Conservation (phyloP, 2,113 vertebrate species). For the Propithecus coquereli region DNA sequence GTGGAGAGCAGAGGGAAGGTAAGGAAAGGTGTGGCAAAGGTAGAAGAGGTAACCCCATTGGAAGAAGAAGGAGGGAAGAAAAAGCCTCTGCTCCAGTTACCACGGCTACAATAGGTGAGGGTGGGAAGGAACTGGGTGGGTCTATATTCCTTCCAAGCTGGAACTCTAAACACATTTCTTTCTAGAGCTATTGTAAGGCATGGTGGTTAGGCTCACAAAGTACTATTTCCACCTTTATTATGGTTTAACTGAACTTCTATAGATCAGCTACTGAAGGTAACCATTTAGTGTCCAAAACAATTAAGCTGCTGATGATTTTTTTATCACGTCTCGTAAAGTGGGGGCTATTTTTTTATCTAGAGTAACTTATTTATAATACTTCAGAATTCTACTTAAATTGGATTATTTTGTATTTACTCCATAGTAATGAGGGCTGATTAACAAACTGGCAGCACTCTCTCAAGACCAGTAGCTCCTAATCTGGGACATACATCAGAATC, state of each 20-base stretch:
- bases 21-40: neutral
- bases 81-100: neutral
- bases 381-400: neutral
- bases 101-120: neutral
- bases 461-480: neutral
- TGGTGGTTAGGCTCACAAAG: neutral
- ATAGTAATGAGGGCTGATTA: neutral
- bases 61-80: neutral
- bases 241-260: constrained; percentile 5
- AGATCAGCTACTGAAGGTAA: constrained; percentile 36
- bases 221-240: constrained; percentile 1
- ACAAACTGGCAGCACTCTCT: neutral
- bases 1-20: neutral
- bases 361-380: neutral
- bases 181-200: constrained; percentile 21
- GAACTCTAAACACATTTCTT: constrained; percentile 30
- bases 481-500: neutral
- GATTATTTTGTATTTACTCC: constrained; percentile 1
- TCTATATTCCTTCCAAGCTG: constrained; percentile 16
- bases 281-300: neutral
- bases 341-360: neutral
- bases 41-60: neutral
- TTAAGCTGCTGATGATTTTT: neutral
- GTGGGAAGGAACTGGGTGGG: neutral
- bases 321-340: neutral